Evolutionary conservation across 2,888 invertebrate species (phyloP).

Genomic region (Zelleria hepariella): DNA sequence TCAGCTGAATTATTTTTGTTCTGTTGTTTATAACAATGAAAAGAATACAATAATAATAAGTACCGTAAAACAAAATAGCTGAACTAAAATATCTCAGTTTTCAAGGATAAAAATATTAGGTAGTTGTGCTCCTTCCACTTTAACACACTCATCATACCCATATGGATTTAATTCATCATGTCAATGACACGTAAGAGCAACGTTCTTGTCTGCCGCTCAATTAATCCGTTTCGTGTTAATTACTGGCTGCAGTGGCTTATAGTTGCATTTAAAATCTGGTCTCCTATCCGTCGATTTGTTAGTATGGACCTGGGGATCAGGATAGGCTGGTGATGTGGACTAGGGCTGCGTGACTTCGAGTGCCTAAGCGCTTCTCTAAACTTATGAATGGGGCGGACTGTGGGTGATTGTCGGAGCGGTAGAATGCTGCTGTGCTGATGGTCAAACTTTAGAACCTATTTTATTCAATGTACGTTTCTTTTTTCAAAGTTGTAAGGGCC

Average conservation of each 20-base stretch:
- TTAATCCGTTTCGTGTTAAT: neutral
- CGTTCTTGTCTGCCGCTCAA: neutral
- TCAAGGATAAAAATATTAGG: too few species aligned
- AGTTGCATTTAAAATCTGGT: neutral
- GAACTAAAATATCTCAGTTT: too few species aligned
- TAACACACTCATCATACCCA: neutral
- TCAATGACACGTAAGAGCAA: neutral
- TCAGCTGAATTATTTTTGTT: too few species aligned
- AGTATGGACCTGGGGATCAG: neutral
- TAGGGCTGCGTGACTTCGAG: slow-evolving; percentile 3
- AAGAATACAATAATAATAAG: too few species aligned
- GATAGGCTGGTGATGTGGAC: slow-evolving; percentile 6
- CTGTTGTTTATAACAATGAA: too few species aligned
- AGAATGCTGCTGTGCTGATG: slow-evolving; percentile 15
- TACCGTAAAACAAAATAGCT: too few species aligned
- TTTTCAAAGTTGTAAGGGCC: too few species aligned
- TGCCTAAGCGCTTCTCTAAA: slow-evolving; percentile 13
- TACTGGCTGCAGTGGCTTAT: neutral
- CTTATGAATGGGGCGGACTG: slow-evolving; percentile 13
- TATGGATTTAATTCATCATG: neutral
- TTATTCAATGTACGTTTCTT: too few species aligned
- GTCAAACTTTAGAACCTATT: too few species aligned
- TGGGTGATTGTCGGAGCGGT: slow-evolving; percentile 12
- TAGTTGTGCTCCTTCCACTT: neutral
- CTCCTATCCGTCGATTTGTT: neutral